Base-by-base conservation (phyloP, 2,113 vertebrate genomes). In the Murina feae region DNA sequence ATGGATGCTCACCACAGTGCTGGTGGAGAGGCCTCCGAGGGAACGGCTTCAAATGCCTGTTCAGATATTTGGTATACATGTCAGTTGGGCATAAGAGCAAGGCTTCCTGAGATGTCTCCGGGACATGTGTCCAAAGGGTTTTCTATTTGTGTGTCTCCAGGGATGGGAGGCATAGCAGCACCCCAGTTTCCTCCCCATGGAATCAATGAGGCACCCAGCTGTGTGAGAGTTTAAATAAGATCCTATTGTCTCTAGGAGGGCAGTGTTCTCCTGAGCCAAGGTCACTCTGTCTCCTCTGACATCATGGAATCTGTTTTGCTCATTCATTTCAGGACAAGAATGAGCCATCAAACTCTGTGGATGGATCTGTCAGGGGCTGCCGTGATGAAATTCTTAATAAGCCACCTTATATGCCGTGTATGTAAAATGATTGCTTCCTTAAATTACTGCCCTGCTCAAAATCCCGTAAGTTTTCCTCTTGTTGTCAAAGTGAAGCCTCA, bases 381-480 rank as follows among this genome's bases (percentile, higher is more conserved):
- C 92, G 11, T 1, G 13, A 95, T 20, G 0, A 92, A 0, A 66
- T 76, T n/a, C 96, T 98, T 12, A 98, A 99, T 30, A 32, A 85
- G 0, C 99, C 99, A 35, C 98, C 99, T 0, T 99, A 99, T 44
- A 98, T 99, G 98, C 99, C 99, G 95, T 0, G 99, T 99, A 98
- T 98, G 98, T 95, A 92, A 81, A 53, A 20, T 49, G 11, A 30
- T 71, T 11, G 74, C 47, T 28, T 87, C 32, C 18, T 79, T 30
- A 49, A 65, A 84, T 60, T 44, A 32, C 21, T 75, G 63, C 20
- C 18, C 58, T 80, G 8, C 30, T 90, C 25, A 47, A 93, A 71
- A 1, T 14, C 9, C 32, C 18, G 32, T 42, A 69, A 17, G 3
- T 35, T 76, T 86, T 13, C 81, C 39, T 60, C 23, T 75, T 47